These are phyloP conservation scores for Lacerta agilis DNA, from an alignment of 2,797 vertebrate genomes.

Conservation along the genomic window DNA sequence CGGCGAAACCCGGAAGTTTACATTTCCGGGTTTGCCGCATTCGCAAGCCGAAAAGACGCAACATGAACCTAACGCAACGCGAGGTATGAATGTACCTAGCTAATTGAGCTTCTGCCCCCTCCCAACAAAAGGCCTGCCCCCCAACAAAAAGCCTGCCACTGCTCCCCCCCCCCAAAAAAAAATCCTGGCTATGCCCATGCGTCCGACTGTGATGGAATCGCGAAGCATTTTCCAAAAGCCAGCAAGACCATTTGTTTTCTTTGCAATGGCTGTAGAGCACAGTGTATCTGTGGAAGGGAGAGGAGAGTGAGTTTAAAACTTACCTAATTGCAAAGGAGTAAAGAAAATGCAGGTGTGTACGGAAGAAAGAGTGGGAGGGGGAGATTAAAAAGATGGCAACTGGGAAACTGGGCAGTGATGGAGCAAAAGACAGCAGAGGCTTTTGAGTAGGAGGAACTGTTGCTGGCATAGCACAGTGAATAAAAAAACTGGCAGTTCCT, in stretches of 20 bases:
- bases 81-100: no score
- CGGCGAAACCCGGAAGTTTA: no score
- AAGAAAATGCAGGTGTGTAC: constrained; percentile 44
- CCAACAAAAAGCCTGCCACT: no score
- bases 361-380: neutral
- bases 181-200: no score
- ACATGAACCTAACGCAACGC: no score
- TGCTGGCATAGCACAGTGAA: neutral
- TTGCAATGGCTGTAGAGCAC: neutral
- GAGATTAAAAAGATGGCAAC: constrained; percentile 27
- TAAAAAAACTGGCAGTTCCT: neutral
- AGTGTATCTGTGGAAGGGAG: neutral
- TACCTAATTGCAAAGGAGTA: neutral
- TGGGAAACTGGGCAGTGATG: neutral
- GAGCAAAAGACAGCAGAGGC: neutral
- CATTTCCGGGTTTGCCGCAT: no score
- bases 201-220: neutral
- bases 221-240: neutral
- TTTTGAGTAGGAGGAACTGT: neutral
- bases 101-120: no score
- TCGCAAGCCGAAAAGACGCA: no score
- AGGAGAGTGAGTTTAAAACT: constrained; percentile 22
- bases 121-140: no score
- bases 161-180: no score
- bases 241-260: neutral